Percentiles rank a stretch among this genome's conserved stretches.
Conservation (phyloP, 1,140 invertebrate genomes). For the Pseudachorutes palmiensis region DNA sequence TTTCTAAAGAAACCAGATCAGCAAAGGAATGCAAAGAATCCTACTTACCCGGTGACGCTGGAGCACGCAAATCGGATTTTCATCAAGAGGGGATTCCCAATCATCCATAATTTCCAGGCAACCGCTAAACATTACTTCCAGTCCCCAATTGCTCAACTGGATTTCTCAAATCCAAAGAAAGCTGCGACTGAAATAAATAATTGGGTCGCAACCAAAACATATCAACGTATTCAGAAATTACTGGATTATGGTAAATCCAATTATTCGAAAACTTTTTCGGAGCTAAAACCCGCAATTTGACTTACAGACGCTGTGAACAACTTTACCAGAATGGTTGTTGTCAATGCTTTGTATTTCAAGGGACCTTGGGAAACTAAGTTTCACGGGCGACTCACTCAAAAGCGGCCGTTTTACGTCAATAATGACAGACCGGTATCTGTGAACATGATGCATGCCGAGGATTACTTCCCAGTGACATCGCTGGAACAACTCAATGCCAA, state of each 20-base stretch:
- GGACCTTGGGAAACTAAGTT: slow-evolving; percentile 10
- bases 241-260: background rate
- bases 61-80: slow-evolving; percentile 5
- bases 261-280: no score
- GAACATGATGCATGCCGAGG: slow-evolving; percentile 4
- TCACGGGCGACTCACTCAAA: background rate
- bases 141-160: background rate
- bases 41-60: background rate
- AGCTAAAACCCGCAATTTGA: background rate
- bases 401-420: background rate
- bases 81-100: background rate
- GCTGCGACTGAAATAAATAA: background rate
- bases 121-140: background rate
- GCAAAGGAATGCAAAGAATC: background rate
- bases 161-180: background rate
- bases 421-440: background rate
- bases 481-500: slow-evolving; percentile 7
- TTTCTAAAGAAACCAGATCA: background rate
- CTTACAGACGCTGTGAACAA: background rate
- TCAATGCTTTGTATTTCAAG: slow-evolving; percentile 10
- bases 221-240: background rate
- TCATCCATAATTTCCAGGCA: background rate
- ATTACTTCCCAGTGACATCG: background rate
- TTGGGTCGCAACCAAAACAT: background rate
- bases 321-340: background rate